Base-by-base conservation (phyloP, 2,113 vertebrate genomes). In the Prietella phreatophila region DNA sequence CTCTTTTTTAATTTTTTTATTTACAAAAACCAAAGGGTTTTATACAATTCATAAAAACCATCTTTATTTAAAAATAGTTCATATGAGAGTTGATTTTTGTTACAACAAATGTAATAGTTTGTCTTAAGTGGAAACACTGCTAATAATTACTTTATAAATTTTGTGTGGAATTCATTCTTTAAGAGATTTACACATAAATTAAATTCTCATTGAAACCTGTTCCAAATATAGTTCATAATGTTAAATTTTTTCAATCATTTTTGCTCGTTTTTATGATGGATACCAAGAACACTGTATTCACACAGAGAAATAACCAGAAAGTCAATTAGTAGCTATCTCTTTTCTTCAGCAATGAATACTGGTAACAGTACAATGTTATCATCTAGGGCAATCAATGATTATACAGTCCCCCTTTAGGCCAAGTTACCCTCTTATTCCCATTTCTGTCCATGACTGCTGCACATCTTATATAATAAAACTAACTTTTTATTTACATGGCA, bases 401-500 rank as follows among this genome's bases (percentile, higher is more conserved):
- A 63, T 81, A 14, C 20, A 8, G 7, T 22, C 42, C 33, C 39
- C 73, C 86, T 47, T 25, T 13, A 67, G 42, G 78, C 22, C 55
- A 78, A 20, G 55, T 33, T 85, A 53, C 69, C 42, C 63, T 63
- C 67, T 82, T 79, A 75, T 36, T 78, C 60, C 3, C 65, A 76
- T 50, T 76, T 50, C 42, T 65, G 30, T 69, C 53, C 42, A 85
- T 82, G 39, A 65, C 50, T 85, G 50, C 63, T 76, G 78, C 65
- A 82, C 50, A 47, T 82, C 50, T 69, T 58, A 20, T 78, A 86
- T 76, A 89, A 69, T 63, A 27, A 75, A 75, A 75, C 42, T 13
- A 42, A 78, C 10, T 78, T 14, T 50, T 50, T 9, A 78, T 75
- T 42, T 42, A 42, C 71, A 75, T 22, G 36, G 39, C 71, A 39